These are phyloP conservation scores for Dinocampus coccinellae DNA, from an alignment of 2,888 invertebrate genomes.

Conservation along the genomic window DNA sequence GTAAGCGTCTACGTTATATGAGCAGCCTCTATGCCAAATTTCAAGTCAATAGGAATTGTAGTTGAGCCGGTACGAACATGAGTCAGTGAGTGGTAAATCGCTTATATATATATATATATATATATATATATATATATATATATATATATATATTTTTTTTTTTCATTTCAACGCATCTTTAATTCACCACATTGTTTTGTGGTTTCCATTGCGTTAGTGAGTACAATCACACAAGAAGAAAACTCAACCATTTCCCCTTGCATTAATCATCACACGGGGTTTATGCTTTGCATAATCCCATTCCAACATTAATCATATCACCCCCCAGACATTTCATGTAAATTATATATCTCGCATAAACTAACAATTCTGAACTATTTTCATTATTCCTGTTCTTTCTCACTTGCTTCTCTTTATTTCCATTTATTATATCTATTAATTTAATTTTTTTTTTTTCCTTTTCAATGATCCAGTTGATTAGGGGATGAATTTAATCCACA, in stretches of 20 bases:
- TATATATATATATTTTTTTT: constrained; percentile 5
- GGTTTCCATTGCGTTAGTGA: background rate
- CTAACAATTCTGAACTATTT: constrained; percentile 12
- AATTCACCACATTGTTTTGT: background rate
- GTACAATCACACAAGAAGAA: background rate
- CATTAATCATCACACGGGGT: constrained; percentile 24
- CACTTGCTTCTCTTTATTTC: too few species aligned
- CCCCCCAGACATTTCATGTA: background rate
- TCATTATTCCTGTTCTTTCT: background rate
- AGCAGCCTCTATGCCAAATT: too few species aligned
- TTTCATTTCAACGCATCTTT: constrained; percentile 9
- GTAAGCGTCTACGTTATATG: too few species aligned
- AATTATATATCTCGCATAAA: constrained; percentile 21
- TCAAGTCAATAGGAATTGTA: too few species aligned
- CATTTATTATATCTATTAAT: too few species aligned
- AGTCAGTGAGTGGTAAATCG: too few species aligned
- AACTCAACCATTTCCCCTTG: constrained; percentile 19
- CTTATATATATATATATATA: too few species aligned
- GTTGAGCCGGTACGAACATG: too few species aligned
- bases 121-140: too few species aligned
- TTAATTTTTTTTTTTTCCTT: background rate
- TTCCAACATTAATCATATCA: constrained; percentile 10
- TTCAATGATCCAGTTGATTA: background rate
- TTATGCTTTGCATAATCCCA: constrained; percentile 20
- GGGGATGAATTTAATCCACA: background rate